Conservation (phyloP, 2,797 vertebrate genomes). For the Epinephelus awoara region DNA sequence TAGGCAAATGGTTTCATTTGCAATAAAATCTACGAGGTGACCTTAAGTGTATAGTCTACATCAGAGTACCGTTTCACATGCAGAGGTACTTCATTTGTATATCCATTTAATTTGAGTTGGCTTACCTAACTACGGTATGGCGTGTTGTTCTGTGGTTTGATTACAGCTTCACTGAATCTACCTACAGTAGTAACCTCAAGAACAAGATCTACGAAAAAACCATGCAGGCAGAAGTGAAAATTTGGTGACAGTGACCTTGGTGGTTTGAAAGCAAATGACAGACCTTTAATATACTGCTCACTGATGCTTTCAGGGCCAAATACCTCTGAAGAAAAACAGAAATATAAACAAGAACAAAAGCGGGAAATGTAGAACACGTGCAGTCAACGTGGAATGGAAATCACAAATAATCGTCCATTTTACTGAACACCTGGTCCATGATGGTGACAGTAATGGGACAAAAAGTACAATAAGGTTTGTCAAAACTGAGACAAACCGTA, state of each 20-base stretch:
- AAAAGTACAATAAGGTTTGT: conserved; percentile 25
- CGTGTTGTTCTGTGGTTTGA: conserved; percentile 52
- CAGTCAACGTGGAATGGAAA: conserved; percentile 26
- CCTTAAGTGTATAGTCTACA: conserved; percentile 69
- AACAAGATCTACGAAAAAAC: conserved; percentile 52
- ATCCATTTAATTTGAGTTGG: conserved; percentile 64
- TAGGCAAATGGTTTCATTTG: conserved; percentile 57
- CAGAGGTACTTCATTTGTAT: conserved; percentile 70
- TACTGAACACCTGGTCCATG: conserved; percentile 30
- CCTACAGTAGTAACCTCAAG: conserved; percentile 58
- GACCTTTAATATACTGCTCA: conserved; percentile 55
- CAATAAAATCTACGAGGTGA: conserved; percentile 63
- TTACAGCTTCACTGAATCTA: conserved; percentile 64
- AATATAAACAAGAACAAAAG: conserved; percentile 31
- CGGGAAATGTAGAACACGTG: neutral
- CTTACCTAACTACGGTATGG: conserved; percentile 50
- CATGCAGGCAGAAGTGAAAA: conserved; percentile 72
- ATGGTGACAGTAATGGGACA: neutral
- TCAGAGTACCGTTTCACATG: conserved; percentile 80
- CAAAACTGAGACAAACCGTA: conserved; percentile 23
- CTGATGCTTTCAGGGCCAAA: conserved; percentile 59
- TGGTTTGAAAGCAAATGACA: conserved; percentile 68
- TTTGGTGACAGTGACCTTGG: conserved; percentile 55
- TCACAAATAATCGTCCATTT: conserved; percentile 24
- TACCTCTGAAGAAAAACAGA: conserved; percentile 42